Base-by-base conservation (phyloP, 1,140 invertebrate genomes). In the Drosophila orena region DNA sequence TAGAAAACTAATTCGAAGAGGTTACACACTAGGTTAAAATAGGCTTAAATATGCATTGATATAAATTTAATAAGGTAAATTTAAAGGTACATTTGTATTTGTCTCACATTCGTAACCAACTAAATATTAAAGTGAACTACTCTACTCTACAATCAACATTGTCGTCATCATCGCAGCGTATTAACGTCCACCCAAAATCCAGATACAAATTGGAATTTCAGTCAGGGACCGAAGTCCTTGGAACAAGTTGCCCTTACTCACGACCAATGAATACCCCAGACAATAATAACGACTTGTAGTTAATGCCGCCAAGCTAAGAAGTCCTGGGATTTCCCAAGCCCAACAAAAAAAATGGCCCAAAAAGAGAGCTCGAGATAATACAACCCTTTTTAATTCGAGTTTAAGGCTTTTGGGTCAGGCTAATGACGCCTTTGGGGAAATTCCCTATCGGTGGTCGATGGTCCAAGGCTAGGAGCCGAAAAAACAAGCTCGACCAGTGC, bases 201-300 rank as follows among this genome's bases (percentile, higher is more conserved):
- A 71, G 71, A 79, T 62, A 70, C 65, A 79, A 84, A 85, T 81
- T 86, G 81, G 73, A 86, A 86, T 80, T 80, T 52, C 12, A 27
- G 37, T 17, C n/a, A 15, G 27, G 42, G 12, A 43, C 5, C 27
- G 38, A 44, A 34, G 2, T 14, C 34, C 30, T 37, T 38, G 8
- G 64, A 20, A 47, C 57, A 69, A 4, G 42, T 60, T 55, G 22
- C 46, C 52, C 4, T 61, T 61, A 61, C 17, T 17, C 42, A 38
- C 47, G 30, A 35, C 37, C 46, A 43, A n/a, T 40, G 55, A 86
- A 88, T 71, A 55, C 79, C 79, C 84, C 35, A 70, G 84, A 79
- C 79, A 83, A 84, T 89, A 84, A 84, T 89, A 88, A 89, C 81
- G 79, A 80, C 84, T 89, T 80, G 79, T 77, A 77, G 84, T 89